Conservation (phyloP, 1,140 invertebrate genomes). For the Dendrolimus punctatus region DNA sequence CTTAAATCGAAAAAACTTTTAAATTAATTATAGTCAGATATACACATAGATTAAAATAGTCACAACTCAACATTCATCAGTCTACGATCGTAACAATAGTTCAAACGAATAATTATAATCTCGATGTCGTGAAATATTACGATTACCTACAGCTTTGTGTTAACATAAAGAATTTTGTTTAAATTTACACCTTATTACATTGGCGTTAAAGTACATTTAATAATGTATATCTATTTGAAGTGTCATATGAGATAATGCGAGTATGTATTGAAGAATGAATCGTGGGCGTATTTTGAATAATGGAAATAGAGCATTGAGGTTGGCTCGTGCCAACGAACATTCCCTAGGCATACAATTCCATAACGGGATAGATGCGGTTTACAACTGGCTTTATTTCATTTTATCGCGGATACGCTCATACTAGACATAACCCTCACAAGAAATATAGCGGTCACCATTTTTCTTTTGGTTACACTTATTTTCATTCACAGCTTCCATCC, state of each 20-base stretch:
- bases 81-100: constrained; percentile 2
- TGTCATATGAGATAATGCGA: constrained; percentile 3
- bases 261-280: constrained; percentile 45
- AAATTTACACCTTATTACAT: constrained; percentile 32
- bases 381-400: too few relatives aligned
- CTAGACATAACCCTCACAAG: neutral
- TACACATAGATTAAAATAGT: too few relatives aligned
- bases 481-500: too few relatives aligned
- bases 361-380: constrained; percentile 40
- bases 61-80: neutral
- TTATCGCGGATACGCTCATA: too few relatives aligned
- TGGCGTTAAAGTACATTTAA: constrained; percentile 22
- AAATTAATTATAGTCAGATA: too few relatives aligned
- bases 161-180: constrained; percentile 9
- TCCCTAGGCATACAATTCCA: constrained; percentile 53
- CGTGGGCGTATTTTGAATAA: constrained; percentile 59
- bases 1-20: too few relatives aligned
- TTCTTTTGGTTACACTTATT: too few relatives aligned
- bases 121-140: constrained; percentile 39
- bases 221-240: constrained; percentile 8
- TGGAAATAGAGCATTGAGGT: constrained; percentile 50
- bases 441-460: too few relatives aligned
- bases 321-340: constrained; percentile 37
- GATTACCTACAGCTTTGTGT: constrained; percentile 32
- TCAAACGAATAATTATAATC: constrained; percentile 12